Base-by-base conservation (phyloP, 2,888 invertebrate genomes). In the Thereva unica region DNA sequence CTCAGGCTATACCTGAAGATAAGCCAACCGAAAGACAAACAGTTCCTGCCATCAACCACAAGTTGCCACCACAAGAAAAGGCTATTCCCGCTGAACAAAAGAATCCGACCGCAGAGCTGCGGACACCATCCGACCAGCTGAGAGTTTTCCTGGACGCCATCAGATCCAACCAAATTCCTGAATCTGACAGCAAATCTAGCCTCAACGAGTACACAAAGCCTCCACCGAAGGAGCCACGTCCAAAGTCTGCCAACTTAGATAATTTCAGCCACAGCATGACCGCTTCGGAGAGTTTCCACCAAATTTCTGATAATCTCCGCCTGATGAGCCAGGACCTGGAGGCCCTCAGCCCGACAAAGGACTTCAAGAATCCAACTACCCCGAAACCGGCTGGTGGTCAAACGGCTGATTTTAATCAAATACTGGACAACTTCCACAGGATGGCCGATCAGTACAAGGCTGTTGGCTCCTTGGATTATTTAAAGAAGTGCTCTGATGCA, bases 401-500 rank as follows among this genome's bases (percentile, higher is more conserved):
- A 47, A 72, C 76, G 67, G 76, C 76, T 23, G 80, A 80, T 69
- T 80, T 80, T 61, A 80, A 81, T 72, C 79, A 80, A 72, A 81
- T 81, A 10, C 67, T 81, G 64, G 81, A 81, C 65, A 80, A 80
- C 68, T 81, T 81, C 68, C 79, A 81, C 69, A 78, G 77, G 71
- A 76, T 81, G 77, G 80, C 80, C 64, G 79, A 80, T 63, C 78
- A 78, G 74, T 79, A 79, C 73, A 80, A 80, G 75, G 76, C 78
- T 67, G 77, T 76, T 73, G 79, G 78, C 74, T 80, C 80, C 73
- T 76, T 80, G 64, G 81, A 81, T 59, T 81, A 80, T 71, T 74
- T 81, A 68, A 79, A 78, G 64, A 80, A 80, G 69, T 81, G 81
- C 64, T 81, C 81, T 3, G 81, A 81, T 49, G 80, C 81, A 6